phyloP scores from a whole-genome alignment of 2,113 vertebrate species.

The Myocastor coypus region DNA sequence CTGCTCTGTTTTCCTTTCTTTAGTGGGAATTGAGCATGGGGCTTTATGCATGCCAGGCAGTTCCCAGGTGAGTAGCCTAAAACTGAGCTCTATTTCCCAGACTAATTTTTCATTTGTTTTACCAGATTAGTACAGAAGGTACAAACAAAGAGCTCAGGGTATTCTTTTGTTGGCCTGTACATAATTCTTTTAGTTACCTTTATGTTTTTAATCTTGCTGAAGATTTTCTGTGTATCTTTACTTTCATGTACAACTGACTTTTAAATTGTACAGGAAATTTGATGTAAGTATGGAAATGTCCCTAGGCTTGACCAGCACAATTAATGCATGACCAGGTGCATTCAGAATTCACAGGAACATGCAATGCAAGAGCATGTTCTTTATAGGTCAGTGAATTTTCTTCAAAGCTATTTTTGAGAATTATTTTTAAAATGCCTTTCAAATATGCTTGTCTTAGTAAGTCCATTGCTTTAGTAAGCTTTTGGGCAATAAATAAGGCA shows the following conservation, averaged over 20 bases:
- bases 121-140: not conserved
- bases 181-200: slow-evolving; percentile 58
- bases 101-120: slow-evolving; percentile 20
- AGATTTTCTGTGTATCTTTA: slow-evolving; percentile 54
- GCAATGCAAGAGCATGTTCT: slow-evolving; percentile 70
- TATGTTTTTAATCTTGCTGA: slow-evolving; percentile 47
- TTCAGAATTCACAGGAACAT: slow-evolving; percentile 70
- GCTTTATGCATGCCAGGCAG: not conserved
- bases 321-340: slow-evolving; percentile 77
- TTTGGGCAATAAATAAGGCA: slow-evolving; percentile 77
- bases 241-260: slow-evolving; percentile 47
- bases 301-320: slow-evolving; percentile 65
- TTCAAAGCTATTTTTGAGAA: slow-evolving; percentile 75
- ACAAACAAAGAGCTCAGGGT: not conserved
- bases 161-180: not conserved
- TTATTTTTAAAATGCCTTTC: slow-evolving; percentile 83
- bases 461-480: slow-evolving; percentile 73
- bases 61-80: not conserved
- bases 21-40: not conserved
- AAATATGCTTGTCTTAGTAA: slow-evolving; percentile 82
- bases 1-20: not conserved
- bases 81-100: not conserved
- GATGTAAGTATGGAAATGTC: slow-evolving; percentile 75
- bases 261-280: slow-evolving; percentile 70
- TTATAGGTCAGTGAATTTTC: slow-evolving; percentile 86